phyloP scores from a whole-genome alignment of 2,797 vertebrate genomes.

The Sphenodon punctatus region DNA sequence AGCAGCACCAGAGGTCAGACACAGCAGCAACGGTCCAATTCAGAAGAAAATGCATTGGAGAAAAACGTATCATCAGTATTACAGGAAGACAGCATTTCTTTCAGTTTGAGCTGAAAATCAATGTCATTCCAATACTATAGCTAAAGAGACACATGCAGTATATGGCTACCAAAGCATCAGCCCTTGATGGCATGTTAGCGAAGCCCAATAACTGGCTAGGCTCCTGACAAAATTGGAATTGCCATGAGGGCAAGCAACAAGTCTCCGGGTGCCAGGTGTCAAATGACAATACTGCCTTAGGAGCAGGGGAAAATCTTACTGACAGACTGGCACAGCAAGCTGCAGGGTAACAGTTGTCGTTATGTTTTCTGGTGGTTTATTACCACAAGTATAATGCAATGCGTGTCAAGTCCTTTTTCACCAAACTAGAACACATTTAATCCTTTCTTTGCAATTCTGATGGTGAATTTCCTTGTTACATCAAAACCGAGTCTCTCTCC shows the following conservation, averaged over 20 bases:
- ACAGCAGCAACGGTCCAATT: conserved; percentile 84
- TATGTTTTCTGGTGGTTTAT: background rate
- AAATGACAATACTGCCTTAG: background rate
- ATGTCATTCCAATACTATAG: background rate
- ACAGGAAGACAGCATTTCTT: conserved; percentile 74
- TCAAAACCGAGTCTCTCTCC: background rate
- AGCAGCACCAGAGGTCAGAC: conserved; percentile 83
- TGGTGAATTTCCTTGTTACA: background rate
- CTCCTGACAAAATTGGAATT: background rate
- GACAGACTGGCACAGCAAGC: background rate
- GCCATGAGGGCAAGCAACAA: background rate
- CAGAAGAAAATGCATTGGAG: conserved; percentile 87
- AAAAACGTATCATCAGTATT: conserved; percentile 97
- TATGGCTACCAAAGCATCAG: background rate
- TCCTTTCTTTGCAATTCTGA: background rate
- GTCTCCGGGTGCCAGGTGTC: background rate
- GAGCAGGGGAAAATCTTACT: background rate
- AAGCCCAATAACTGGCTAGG: background rate
- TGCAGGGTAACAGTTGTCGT: background rate
- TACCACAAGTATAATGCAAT: background rate
- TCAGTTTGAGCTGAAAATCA: background rate
- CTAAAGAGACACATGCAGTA: background rate
- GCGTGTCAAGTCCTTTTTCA: background rate
- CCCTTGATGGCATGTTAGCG: background rate
- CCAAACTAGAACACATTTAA: background rate